A percentile compares a stretch with the other conserved stretches of the same genome.
phyloP scores from a whole-genome alignment of 2,113 vertebrate species.

The Smithornis capensis region DNA sequence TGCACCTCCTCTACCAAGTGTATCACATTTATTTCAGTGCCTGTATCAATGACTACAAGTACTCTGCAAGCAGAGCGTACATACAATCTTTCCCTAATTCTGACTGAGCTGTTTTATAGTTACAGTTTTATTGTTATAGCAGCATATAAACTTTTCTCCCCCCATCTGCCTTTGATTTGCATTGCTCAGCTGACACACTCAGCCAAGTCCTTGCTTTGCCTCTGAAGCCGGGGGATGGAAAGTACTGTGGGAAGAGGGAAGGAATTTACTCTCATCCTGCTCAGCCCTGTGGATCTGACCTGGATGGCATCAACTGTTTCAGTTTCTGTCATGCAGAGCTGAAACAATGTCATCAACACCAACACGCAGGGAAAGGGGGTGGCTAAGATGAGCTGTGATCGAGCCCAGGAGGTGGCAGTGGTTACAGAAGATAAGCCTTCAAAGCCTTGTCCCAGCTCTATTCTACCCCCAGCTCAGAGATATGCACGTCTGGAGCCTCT shows the following conservation, averaged over 20 bases:
- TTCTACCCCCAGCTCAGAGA: background rate
- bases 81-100: background rate
- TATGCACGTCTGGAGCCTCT: background rate
- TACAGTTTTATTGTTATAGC: constrained; percentile 5
- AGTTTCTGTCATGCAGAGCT: background rate
- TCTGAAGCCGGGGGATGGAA: background rate
- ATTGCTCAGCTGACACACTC: background rate
- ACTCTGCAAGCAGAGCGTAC: background rate
- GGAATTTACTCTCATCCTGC: background rate
- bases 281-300: background rate
- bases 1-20: background rate
- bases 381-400: background rate
- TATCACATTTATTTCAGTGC: background rate
- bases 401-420: background rate
- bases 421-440: constrained; percentile 2
- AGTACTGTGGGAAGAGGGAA: background rate
- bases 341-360: background rate
- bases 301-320: background rate
- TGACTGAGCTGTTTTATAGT: background rate
- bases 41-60: background rate
- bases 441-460: background rate
- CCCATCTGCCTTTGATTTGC: constrained; percentile 25
- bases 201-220: background rate
- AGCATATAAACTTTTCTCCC: background rate
- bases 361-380: background rate